Conservation (phyloP, 2,797 vertebrate genomes). For the Ficedula albicollis region DNA sequence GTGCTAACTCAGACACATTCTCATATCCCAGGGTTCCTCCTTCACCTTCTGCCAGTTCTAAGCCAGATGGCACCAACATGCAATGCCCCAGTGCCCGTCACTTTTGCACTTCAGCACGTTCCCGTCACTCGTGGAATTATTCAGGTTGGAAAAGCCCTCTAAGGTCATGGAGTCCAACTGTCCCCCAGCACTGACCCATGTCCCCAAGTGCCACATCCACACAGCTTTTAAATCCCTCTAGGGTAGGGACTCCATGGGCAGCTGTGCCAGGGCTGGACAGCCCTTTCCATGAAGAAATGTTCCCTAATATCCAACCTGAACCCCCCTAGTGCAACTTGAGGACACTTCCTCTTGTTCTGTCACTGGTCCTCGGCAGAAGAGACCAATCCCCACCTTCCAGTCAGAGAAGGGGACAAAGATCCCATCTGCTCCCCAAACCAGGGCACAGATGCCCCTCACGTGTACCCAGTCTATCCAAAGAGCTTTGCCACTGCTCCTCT, state of each 20-base stretch:
- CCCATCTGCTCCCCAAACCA: neutral
- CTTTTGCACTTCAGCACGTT: neutral
- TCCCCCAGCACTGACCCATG: neutral
- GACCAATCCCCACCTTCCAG: neutral
- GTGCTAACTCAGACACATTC: no score
- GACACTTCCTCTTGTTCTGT: neutral
- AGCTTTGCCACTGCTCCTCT: neutral
- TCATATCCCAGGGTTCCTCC: no score
- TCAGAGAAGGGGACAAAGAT: neutral
- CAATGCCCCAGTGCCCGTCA: neutral
- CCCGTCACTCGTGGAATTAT: constrained; percentile 71
- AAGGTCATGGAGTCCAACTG: rapidly evolving
- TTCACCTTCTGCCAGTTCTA: neutral
- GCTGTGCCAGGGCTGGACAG: neutral
- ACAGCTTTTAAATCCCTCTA: neutral
- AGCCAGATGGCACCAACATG: rapidly evolving
- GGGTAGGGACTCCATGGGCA: neutral
- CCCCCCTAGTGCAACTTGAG: neutral
- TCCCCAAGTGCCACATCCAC: neutral
- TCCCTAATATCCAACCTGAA: neutral
- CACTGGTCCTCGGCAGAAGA: neutral
- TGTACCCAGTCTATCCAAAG: neutral
- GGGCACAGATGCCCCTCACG: neutral
- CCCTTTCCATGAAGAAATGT: neutral
- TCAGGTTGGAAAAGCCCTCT: neutral